These are phyloP conservation scores for Malurus cyaneus DNA, from an alignment of 2,113 vertebrate genomes.

Conservation along the genomic window DNA sequence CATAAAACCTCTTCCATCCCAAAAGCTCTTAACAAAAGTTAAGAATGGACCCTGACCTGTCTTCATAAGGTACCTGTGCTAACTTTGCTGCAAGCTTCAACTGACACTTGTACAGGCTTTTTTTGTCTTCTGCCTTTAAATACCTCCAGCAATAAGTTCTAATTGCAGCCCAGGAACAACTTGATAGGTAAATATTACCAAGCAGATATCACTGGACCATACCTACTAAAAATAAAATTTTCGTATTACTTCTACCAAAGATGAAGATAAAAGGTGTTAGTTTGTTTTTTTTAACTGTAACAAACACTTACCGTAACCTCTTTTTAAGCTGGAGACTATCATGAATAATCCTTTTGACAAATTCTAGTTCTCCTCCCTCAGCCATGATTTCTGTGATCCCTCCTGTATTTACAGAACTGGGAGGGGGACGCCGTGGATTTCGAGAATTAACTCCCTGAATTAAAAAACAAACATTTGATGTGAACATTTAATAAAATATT, in stretches of 20 bases:
- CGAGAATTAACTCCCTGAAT: conserved; percentile 94
- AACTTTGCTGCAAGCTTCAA: background rate
- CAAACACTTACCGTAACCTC: conserved; percentile 83
- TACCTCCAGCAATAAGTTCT: background rate
- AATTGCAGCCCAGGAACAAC: background rate
- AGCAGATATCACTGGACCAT: background rate
- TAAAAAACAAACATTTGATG: background rate
- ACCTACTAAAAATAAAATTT: background rate
- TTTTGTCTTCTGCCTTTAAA: background rate
- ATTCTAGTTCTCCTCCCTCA: conserved; percentile 96
- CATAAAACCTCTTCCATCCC: background rate
- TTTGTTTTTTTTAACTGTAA: background rate
- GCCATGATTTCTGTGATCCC: conserved; percentile 99
- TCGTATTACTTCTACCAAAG: background rate
- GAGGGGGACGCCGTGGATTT: conserved; percentile 92
- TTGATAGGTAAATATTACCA: background rate
- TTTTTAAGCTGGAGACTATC: conserved; percentile 96
- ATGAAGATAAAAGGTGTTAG: background rate
- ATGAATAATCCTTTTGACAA: conserved; percentile 99
- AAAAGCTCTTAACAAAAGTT: background rate
- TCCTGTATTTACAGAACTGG: conserved; percentile 97
- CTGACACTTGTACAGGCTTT: background rate
- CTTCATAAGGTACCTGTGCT: background rate
- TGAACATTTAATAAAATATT: background rate
- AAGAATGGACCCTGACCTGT: background rate